Evolutionary conservation across 2,113 vertebrate genomes (phyloP).

Genomic region (Sminthopsis crassicaudata): DNA sequence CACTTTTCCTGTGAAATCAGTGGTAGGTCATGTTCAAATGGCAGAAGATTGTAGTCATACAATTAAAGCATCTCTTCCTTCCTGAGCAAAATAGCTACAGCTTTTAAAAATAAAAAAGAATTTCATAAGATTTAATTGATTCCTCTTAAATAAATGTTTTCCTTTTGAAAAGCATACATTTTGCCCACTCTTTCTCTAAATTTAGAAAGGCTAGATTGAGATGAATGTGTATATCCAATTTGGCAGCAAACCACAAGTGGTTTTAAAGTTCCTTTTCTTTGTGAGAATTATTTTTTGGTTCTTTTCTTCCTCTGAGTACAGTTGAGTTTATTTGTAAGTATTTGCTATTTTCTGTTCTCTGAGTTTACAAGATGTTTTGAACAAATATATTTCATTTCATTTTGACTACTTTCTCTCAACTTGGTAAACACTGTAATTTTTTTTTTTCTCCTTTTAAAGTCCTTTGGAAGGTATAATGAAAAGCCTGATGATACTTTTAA

Average conservation of each 20-base stretch:
- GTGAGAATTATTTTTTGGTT: not conserved
- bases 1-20: not conserved
- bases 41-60: not conserved
- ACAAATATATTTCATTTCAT: not conserved
- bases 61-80: not conserved
- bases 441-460: not conserved
- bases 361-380: not conserved
- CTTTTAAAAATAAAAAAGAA: not conserved
- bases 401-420: not conserved
- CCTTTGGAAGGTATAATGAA: not conserved
- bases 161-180: slow-evolving; percentile 30
- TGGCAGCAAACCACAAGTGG: not conserved
- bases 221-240: not conserved
- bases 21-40: not conserved
- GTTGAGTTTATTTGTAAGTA: not conserved
- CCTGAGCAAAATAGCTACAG: not conserved
- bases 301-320: not conserved
- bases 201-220: not conserved
- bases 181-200: not conserved
- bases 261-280: not conserved
- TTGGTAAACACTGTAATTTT: not conserved
- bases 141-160: slow-evolving; percentile 7
- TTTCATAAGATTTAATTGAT: slow-evolving; percentile 1
- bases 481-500: not conserved
- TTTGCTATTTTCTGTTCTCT: not conserved